Evolutionary conservation across 2,113 vertebrate species (phyloP).

Genomic region (Petroica traversi): DNA sequence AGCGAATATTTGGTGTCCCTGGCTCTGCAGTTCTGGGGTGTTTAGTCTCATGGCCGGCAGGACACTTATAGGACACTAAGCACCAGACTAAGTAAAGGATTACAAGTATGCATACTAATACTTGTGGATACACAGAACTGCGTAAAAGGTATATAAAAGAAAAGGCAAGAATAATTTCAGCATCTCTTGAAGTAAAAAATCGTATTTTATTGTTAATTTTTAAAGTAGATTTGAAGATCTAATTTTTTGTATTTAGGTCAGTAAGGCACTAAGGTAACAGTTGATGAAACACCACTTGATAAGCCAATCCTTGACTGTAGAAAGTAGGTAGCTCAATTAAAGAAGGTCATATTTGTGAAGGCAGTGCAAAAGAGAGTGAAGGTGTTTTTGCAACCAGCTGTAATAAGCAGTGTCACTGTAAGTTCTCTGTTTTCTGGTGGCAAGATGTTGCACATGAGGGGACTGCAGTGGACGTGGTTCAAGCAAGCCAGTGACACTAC

Average conservation of each 20-base stretch:
- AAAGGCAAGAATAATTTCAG: too few relatives aligned
- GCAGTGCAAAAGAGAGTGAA: accelerated
- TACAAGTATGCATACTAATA: too few relatives aligned
- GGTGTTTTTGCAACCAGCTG: not conserved
- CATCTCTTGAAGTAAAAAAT: not conserved
- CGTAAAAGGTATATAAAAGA: too few relatives aligned
- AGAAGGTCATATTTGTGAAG: not conserved
- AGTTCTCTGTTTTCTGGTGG: not conserved
- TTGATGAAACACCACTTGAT: not conserved
- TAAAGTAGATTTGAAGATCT: not conserved
- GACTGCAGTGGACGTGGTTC: not conserved
- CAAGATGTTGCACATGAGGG: not conserved
- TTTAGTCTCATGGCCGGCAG: too few relatives aligned
- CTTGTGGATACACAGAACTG: too few relatives aligned
- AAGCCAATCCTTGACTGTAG: not conserved
- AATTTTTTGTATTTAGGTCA: not conserved
- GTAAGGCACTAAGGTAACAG: not conserved
- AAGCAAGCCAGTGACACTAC: not conserved
- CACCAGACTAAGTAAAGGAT: too few relatives aligned
- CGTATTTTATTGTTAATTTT: not conserved
- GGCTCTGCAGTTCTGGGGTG: too few relatives aligned
- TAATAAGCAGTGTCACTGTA: not conserved
- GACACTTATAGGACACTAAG: too few relatives aligned
- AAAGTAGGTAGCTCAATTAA: not conserved
- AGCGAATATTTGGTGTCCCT: too few relatives aligned